Evolutionary conservation across 2,797 vertebrate genomes (phyloP), one percentile per base, ranked within the genome.

Genomic region (Urophycis tenuis): DNA sequence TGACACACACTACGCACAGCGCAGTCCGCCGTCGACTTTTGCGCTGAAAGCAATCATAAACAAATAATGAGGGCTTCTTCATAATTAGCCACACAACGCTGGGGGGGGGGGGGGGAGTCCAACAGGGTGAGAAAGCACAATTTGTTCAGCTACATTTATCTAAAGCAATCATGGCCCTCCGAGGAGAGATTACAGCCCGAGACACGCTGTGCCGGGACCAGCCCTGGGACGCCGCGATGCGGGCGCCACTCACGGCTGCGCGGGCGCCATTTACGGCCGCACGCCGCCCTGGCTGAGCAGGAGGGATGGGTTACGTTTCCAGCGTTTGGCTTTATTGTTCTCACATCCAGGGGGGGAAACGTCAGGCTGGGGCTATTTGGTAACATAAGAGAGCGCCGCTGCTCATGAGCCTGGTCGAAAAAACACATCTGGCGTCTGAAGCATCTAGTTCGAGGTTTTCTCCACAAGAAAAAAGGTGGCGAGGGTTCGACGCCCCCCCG

Each of bases 131-230:
- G 79, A 78, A 81, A 45, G 72, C 29, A 0, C 60, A 74, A 83
- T 85, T 77, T 85, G 86, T 85, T 81, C 85, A 85, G 86, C 82
- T 82, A 78, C 85, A 88, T 86, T 89, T 79, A 90, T 90, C 85
- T 39, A 0, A 35, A 83, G 82, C 75, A 83, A 88, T 86, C 85
- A 90, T 84, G 53, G 79, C 32, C 29, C 83, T 81, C 78, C 81
- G 85, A 88, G 86, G 85, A 81, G 84, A 81, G 80, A 90, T 88
- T 85, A 88, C 78, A 82, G 77, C 11, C 2, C 49, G 19, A n/a
- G 70, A 34, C 80, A 25, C 3, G 78, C 88, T 83, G 89, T 5
- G 81, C 75, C 53, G 80, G 35, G 71, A n/a, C n/a, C n/a, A n/a
- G n/a, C n/a, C n/a, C n/a, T n/a, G n/a, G n/a, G n/a, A n/a, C n/a